Evolutionary conservation across 2,113 vertebrate genomes (phyloP), one percentile per base, ranked within the genome.

Genomic region (Balaeniceps rex): DNA sequence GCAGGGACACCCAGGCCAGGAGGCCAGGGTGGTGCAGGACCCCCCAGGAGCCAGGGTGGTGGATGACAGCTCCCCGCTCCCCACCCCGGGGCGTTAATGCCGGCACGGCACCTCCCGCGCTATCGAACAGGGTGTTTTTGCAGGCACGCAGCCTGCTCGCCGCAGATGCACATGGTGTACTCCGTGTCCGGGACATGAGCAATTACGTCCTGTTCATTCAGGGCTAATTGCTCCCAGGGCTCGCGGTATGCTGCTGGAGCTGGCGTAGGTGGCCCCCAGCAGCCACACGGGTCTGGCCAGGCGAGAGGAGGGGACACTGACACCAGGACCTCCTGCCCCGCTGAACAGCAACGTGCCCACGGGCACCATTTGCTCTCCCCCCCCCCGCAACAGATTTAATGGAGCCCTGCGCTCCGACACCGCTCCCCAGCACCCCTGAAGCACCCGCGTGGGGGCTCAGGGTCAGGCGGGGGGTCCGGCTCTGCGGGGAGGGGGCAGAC

Each of bases 271-370:
- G 70, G 55, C 61, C 25, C 64, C 81, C 76, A 33, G 64, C 47
- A 69, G 60, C 76, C 26, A 2, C 58, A 9, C 0, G 16, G 46
- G n/a, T 34, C 57, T 0, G 0, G 25, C 4, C 6, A 26, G 44
- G 61, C 0, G 0, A 63, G 42, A 34, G 38, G 52, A 60, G 16
- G 38, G 40, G 55, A 74, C 11, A 19, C 47, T 12, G 24, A n/a
- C 14, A 34, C 40, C 61, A 47, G 22, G 26, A 80, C 46, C 49
- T 54, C 44, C 55, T 82, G 38, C 40, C 46, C 9, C 7, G 19
- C 34, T 8, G 0, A 23, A 5, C 57, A 66, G 38, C 0, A 0
- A 47, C 6, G 4, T 40, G 19, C 34, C 36, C 36, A 4, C 3
- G 11, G 29, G 58, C 44, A 78, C 58, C 52, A 18, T 36, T 47